These are phyloP conservation scores for Rhineura floridana DNA, from an alignment of 2,113 vertebrate species.

Conservation along the genomic window DNA sequence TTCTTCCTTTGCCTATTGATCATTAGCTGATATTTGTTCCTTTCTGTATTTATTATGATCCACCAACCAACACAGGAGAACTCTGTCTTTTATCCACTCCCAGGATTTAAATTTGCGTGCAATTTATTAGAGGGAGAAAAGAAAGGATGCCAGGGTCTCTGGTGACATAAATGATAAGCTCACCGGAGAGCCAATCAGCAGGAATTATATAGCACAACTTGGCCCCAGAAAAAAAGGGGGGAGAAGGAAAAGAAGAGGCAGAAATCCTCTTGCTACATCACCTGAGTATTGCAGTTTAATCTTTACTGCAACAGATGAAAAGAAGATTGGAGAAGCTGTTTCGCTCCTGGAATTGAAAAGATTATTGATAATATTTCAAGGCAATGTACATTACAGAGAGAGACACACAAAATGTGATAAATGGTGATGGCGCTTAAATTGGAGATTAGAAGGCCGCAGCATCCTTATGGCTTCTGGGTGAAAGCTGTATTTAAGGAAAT, in stretches of 20 bases:
- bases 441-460: not conserved
- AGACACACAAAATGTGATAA: slow-evolving; percentile 19
- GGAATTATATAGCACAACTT: not conserved
- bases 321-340: not conserved
- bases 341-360: slow-evolving; percentile 20
- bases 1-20: not conserved
- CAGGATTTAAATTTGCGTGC: not conserved
- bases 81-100: not conserved
- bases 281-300: slow-evolving; percentile 15
- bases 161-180: slow-evolving; percentile 22
- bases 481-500: slow-evolving; percentile 6
- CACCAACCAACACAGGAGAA: not conserved
- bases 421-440: slow-evolving; percentile 19
- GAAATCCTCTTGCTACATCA: not conserved
- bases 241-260: too few species aligned
- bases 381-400: slow-evolving; percentile 18
- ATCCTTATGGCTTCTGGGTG: not conserved
- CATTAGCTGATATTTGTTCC: not conserved
- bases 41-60: not conserved
- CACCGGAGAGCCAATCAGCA: not conserved
- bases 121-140: not conserved
- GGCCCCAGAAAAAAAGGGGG: not conserved
- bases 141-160: not conserved
- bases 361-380: slow-evolving; percentile 28
- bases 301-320: not conserved